Conservation (phyloP, 2,113 vertebrate genomes). For the Carettochelys insculpta region DNA sequence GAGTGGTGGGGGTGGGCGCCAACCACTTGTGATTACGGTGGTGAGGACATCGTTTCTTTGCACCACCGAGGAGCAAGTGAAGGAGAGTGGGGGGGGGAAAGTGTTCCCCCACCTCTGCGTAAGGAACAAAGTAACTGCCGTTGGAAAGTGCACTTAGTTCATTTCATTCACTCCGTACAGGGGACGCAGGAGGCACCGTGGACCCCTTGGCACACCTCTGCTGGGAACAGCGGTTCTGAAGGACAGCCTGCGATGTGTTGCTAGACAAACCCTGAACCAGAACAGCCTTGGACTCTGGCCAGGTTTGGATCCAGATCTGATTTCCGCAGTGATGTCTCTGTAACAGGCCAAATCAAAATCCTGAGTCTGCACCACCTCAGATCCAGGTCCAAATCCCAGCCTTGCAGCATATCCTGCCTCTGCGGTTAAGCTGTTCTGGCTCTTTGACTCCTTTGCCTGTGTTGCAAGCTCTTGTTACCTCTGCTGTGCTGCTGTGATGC, state of each 20-base stretch:
- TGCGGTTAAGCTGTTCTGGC: neutral
- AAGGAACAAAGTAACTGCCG: neutral
- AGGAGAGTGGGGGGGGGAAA: neutral
- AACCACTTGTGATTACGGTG: neutral
- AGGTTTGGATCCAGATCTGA: neutral
- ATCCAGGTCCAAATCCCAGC: neutral
- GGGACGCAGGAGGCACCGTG: too few species aligned
- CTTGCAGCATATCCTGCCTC: neutral
- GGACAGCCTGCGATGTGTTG: neutral
- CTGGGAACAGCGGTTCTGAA: neutral
- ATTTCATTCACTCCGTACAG: neutral
- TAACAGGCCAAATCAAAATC: neutral
- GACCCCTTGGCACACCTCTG: neutral
- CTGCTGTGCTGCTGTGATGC: too few species aligned
- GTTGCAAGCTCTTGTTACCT: neutral
- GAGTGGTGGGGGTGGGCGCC: accelerated
- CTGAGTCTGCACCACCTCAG: neutral
- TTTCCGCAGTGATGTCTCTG: neutral
- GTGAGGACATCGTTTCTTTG: neutral
- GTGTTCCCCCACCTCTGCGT: accelerated
- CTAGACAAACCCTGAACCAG: neutral
- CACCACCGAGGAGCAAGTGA: neutral
- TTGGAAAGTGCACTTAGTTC: constrained; percentile 55
- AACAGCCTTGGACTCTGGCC: neutral
- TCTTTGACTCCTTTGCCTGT: neutral